Evolutionary conservation across 2,113 vertebrate genomes (phyloP).

Genomic region (Tautogolabrus adspersus): DNA sequence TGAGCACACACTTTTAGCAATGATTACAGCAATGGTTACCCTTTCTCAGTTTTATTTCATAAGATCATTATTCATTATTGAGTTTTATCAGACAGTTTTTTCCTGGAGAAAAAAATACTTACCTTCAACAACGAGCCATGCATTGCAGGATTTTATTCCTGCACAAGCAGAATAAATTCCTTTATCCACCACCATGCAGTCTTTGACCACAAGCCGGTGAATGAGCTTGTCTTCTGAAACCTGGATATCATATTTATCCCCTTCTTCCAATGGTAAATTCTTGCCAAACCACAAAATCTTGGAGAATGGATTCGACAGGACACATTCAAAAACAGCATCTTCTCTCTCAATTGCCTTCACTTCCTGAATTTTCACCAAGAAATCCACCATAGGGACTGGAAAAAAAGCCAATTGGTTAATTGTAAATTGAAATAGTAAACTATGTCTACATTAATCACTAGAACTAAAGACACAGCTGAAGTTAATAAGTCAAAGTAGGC

Average conservation of each 20-base stretch:
- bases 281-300: slow-evolving; percentile 85
- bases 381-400: slow-evolving; percentile 84
- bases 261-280: slow-evolving; percentile 71
- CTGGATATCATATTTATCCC: slow-evolving; percentile 82
- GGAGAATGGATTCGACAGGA: slow-evolving; percentile 81
- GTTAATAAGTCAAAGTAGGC: not conserved
- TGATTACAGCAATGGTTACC: not conserved
- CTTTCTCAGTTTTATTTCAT: not conserved
- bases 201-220: slow-evolving; percentile 85
- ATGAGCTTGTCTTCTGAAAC: slow-evolving; percentile 86
- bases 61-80: not conserved
- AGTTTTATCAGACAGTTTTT: not conserved
- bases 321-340: slow-evolving; percentile 83
- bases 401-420: not conserved
- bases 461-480: not conserved
- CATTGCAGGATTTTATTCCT: slow-evolving; percentile 84
- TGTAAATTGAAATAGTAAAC: not conserved
- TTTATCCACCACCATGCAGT: slow-evolving; percentile 80
- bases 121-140: slow-evolving; percentile 89
- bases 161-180: slow-evolving; percentile 85
- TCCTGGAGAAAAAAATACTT: slow-evolving; percentile 48
- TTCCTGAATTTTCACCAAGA: slow-evolving; percentile 81
- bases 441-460: not conserved
- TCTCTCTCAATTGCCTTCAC: slow-evolving; percentile 77
- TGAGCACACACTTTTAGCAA: no score